Conservation (phyloP, 2,888 invertebrate species). For the Hesperia comma region DNA sequence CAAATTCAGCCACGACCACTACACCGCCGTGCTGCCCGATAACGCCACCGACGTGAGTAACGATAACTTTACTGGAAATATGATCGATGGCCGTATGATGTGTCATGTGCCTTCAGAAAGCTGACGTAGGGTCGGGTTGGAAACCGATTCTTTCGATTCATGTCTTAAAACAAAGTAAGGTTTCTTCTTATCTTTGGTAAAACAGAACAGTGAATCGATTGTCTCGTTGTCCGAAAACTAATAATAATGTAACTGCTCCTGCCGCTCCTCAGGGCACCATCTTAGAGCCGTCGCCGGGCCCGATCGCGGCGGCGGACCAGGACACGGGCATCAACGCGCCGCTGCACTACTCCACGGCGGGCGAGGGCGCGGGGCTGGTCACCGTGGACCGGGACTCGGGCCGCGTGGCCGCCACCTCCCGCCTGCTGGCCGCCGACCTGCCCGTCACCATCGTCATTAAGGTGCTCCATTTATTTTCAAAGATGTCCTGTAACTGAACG, state of each 20-base stretch:
- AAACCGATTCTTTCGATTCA: too few species aligned
- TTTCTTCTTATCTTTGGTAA: too few species aligned
- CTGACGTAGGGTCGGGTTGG: too few species aligned
- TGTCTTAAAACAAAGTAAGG: too few species aligned
- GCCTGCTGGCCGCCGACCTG: conserved; percentile 83
- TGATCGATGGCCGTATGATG: too few species aligned
- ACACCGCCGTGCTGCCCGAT: conserved; percentile 87
- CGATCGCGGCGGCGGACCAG: conserved; percentile 91
- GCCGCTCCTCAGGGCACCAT: conserved; percentile 80
- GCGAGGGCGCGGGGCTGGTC: conserved; percentile 85
- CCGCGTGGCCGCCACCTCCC: conserved; percentile 83
- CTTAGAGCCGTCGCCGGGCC: conserved; percentile 87
- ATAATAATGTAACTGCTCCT: too few species aligned
- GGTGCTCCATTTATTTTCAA: too few species aligned
- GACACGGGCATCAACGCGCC: conserved; percentile 90
- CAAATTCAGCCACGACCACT: conserved; percentile 89
- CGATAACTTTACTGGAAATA: too few species aligned
- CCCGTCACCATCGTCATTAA: conserved; percentile 92
- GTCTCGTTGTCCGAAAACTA: too few species aligned
- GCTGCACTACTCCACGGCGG: conserved; percentile 87
- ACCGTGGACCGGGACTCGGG: conserved; percentile 87
- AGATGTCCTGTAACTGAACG: too few species aligned
- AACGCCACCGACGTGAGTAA: conserved; percentile 77
- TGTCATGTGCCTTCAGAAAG: too few species aligned
- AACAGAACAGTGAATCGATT: too few species aligned